Base-by-base conservation (phyloP, 1,140 invertebrate species). In the Lepidotrigona ventralis region DNA sequence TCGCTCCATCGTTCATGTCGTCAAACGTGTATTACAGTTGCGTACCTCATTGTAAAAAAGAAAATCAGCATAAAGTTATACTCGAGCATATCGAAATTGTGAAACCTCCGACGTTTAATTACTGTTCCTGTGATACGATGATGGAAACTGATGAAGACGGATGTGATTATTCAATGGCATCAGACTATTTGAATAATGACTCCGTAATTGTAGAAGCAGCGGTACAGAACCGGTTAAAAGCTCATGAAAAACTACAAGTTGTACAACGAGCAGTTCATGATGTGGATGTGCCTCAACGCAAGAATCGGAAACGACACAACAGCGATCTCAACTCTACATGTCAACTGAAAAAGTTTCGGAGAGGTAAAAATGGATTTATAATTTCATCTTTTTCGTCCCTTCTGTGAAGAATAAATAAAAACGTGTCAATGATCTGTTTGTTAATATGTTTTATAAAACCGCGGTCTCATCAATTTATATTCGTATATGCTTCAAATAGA, bases 11-110 rank as follows among this genome's bases (percentile, higher is more conserved):
- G 46, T 91, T 90, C 81, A 86, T 92, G 12, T 92, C 93, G n/a
- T 91, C 90, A 26, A 92, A 84, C 81, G 87, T 87, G 26, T 92
- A 93, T 85, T 91, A 92, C 69, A 92, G 90, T 86, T 92, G 91
- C 81, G 88, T 91, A 26, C 84, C 92, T 54, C 83, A 83, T 56
- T 88, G 56, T 84, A 66, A 19, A 39, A 77, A 81, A 26, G 80
- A 73, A 33, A 88, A 80, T 83, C 85, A 80, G 33, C n/a, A 69
- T 15, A 75, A 79, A 29, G 29, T 9, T 66, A 54, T 23, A 1
- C 17, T 71, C 33, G 83, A 76, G 33, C 72, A 73, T 33, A 72
- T 33, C 29, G 75, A n/a, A 14, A 60, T 51, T 58, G 66, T 1
- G 51, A 56, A 69, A 64, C 19, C 64, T 51, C 5, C 75, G 17